Base-by-base conservation (phyloP, 92 coral and sea anemone species). In the Epizoanthus fatuus region DNA sequence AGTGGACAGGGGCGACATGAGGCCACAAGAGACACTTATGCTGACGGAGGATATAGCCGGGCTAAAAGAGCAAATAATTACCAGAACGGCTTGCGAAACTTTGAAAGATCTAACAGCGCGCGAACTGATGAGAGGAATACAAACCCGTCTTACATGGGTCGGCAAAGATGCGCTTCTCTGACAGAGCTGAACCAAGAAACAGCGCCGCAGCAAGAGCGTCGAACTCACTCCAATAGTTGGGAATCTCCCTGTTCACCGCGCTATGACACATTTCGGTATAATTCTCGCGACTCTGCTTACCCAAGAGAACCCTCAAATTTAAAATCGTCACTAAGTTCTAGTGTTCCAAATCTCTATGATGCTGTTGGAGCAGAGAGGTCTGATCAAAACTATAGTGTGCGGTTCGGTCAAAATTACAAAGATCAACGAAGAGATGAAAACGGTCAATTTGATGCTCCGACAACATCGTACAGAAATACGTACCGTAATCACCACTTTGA, bases 101-200 rank as follows among this genome's bases (percentile, higher is more conserved):
- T 42, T 59, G 20, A 77, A 39, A 77, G 39, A 32, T 19, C 38
- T 8, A 58, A 12, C 3, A 25, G 40, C 52, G 2, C 81, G 5
- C 47, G 72, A 37, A 3, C n/a, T 16, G 16, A 7, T 66, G 72
- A 66, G n/a, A n/a, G 56, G 55, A 76, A 60, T 16, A 17, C 69
- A 17, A 9, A 16, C 54, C n/a, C 69, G 6, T 58, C 70, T 77
- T 13, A 44, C 55, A 13, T 58, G 69, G 7, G 29, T 32, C 55
- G 19, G 11, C 69, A 77, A 60, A 77, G 82, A 59, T 59, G 82
- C 40, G 47, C 69, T 45, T 77, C 82, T 9, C 2, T 77, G 44
- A 59, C 82, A 20, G 58, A 39, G 14, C 44, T 77, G 45, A 39
- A 77, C 25, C 62, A 39, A 17, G 57, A 60, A 5, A 29, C 14